Conservation (phyloP, 2,113 vertebrate species). For the Thunnus thynnus region DNA sequence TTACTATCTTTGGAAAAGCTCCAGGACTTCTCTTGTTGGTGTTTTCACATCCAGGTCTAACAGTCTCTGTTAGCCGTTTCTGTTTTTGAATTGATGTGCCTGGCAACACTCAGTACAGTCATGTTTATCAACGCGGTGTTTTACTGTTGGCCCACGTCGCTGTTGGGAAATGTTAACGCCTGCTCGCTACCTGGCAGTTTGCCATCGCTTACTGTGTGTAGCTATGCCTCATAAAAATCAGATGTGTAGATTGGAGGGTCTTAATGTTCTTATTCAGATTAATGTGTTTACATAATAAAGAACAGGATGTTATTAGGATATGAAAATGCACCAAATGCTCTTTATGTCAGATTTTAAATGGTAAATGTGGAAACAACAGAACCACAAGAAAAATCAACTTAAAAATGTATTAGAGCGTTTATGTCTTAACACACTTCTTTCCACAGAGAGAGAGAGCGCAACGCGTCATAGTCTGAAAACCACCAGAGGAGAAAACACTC, state of each 20-base stretch:
- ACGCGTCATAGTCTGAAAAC: no score
- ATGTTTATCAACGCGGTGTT: conserved; percentile 18
- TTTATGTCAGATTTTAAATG: no score
- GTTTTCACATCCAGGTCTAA: not conserved
- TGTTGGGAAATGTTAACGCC: conserved; percentile 1
- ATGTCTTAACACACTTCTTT: no score
- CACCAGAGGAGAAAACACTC: no score
- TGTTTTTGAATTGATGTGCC: not conserved
- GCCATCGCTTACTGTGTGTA: conserved; percentile 1
- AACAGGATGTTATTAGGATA: not conserved
- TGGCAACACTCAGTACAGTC: conserved; percentile 12
- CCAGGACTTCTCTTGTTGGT: not conserved
- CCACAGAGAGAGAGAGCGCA: no score
- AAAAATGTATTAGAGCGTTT: no score
- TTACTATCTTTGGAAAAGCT: not conserved
- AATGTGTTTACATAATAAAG: not conserved
- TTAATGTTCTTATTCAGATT: not conserved
- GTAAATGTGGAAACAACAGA: no score
- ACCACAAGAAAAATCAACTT: no score
- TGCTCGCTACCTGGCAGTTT: conserved; percentile 1
- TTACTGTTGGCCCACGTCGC: not conserved
- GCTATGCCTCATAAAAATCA: conserved; percentile 32
- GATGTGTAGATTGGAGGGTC: not conserved
- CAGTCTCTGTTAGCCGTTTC: not conserved
- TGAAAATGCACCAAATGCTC: not conserved